Percentiles rank a stretch among this genome's conserved stretches.
These are phyloP conservation scores for Daktulosphaira vitifoliae DNA, from an alignment of 1,140 invertebrate genomes.

Conservation along the genomic window DNA sequence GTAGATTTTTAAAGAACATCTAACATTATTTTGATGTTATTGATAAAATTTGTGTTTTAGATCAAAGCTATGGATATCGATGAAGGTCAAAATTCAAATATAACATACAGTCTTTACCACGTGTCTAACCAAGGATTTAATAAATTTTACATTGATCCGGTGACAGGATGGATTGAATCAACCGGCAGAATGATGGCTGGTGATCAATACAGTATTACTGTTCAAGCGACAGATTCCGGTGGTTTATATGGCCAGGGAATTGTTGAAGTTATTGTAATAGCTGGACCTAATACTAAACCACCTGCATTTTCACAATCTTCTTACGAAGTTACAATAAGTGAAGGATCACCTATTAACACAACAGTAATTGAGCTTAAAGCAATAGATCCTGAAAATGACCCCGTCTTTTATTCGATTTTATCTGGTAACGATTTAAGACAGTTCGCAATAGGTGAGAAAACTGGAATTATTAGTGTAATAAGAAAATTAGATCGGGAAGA, in stretches of 20 bases:
- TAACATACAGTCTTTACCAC: slow-evolving; percentile 76
- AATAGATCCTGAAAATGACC: slow-evolving; percentile 78
- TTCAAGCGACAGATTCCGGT: slow-evolving; percentile 52
- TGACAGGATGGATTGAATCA: slow-evolving; percentile 59
- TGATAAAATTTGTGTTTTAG: slow-evolving; percentile 40
- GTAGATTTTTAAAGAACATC: too few species aligned
- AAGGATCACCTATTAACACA: slow-evolving; percentile 75
- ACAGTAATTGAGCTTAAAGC: slow-evolving; percentile 64
- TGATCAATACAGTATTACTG: slow-evolving; percentile 78
- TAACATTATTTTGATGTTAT: neutral
- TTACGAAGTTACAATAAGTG: slow-evolving; percentile 78
- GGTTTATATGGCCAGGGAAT: slow-evolving; percentile 58
- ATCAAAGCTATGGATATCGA: slow-evolving; percentile 76
- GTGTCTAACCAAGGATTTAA: slow-evolving; percentile 79
- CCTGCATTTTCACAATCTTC: slow-evolving; percentile 68
- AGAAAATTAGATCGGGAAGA: slow-evolving; percentile 76
- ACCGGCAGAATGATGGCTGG: slow-evolving; percentile 64
- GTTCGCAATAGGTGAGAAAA: slow-evolving; percentile 72
- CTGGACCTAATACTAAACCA: slow-evolving; percentile 75
- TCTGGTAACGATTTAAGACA: slow-evolving; percentile 77
- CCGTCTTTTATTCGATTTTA: slow-evolving; percentile 71
- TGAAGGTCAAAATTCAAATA: slow-evolving; percentile 68
- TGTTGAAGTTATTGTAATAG: slow-evolving; percentile 67
- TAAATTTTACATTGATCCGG: slow-evolving; percentile 75
- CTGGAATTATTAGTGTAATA: slow-evolving; percentile 72